Conservation (phyloP, 2,888 invertebrate genomes). For the Chloromyia formosa region DNA sequence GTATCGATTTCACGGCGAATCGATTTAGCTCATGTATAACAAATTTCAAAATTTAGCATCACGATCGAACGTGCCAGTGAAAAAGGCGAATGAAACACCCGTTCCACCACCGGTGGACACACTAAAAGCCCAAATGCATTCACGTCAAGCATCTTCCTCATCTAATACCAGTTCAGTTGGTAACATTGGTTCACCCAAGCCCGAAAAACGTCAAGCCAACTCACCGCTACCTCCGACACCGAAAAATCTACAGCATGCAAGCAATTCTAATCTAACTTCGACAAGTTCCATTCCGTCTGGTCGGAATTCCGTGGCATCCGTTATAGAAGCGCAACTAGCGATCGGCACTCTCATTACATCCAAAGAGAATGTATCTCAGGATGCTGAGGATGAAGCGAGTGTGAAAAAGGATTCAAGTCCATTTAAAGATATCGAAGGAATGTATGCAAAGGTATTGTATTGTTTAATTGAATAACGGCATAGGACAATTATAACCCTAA, state of each 20-base stretch:
- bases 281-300: conserved; percentile 54
- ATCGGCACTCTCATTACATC: conserved; percentile 60
- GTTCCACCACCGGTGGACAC: conserved; percentile 71
- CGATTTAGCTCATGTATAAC: too few species aligned
- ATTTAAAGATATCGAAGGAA: conserved; percentile 81
- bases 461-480: background rate
- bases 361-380: conserved; percentile 54
- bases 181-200: conserved; percentile 86
- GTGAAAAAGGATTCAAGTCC: conserved; percentile 67
- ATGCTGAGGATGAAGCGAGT: conserved; percentile 60
- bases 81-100: conserved; percentile 53
- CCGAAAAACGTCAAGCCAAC: conserved; percentile 89
- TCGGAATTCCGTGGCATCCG: conserved; percentile 63
- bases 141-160: conserved; percentile 77
- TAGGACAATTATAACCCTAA: background rate
- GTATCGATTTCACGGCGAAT: background rate
- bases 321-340: conserved; percentile 57
- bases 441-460: conserved; percentile 91
- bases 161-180: conserved; percentile 75
- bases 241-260: conserved; percentile 56
- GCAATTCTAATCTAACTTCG: conserved; percentile 61
- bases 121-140: conserved; percentile 70
- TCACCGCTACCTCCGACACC: conserved; percentile 88
- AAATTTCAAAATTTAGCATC: conserved; percentile 14
- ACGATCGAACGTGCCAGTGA: conserved; percentile 42